phyloP scores from a whole-genome alignment of 2,888 invertebrate species.

The Barypeithes pellucidus region DNA sequence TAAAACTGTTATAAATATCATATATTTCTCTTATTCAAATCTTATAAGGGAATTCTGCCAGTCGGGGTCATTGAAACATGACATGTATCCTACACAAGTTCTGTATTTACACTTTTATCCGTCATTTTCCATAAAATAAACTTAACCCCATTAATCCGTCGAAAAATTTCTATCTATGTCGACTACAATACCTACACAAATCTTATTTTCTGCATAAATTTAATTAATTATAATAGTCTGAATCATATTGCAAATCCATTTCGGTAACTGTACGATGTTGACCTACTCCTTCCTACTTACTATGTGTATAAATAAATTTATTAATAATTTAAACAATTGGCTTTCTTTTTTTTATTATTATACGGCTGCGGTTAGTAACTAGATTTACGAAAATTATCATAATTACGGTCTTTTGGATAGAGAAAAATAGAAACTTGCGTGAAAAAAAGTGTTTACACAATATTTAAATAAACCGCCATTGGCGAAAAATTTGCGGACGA shows the following conservation, averaged over 20 bases:
- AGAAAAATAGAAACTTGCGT: no score
- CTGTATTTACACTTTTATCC: background rate
- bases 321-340: constrained; percentile 13
- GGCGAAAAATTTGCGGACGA: no score
- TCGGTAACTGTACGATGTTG: constrained; percentile 31
- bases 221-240: constrained; percentile 9
- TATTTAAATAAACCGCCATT: no score
- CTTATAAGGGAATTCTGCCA: no score
- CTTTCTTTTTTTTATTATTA: constrained; percentile 25
- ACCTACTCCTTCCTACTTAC: constrained; percentile 27
- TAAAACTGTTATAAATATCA: no score
- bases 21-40: no score
- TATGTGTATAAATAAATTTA: constrained; percentile 12
- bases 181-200: constrained; percentile 1
- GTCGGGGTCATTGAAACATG: no score
- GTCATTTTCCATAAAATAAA: background rate
- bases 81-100: background rate
- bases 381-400: background rate
- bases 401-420: no score
- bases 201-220: background rate
- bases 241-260: constrained; percentile 34
- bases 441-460: no score
- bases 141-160: background rate
- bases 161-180: constrained; percentile 14
- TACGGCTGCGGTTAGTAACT: background rate